Percentiles rank a stretch among this genome's conserved stretches.
These are phyloP conservation scores for Homalodisca vitripennis DNA, from an alignment of 1,140 invertebrate species.

Conservation along the genomic window DNA sequence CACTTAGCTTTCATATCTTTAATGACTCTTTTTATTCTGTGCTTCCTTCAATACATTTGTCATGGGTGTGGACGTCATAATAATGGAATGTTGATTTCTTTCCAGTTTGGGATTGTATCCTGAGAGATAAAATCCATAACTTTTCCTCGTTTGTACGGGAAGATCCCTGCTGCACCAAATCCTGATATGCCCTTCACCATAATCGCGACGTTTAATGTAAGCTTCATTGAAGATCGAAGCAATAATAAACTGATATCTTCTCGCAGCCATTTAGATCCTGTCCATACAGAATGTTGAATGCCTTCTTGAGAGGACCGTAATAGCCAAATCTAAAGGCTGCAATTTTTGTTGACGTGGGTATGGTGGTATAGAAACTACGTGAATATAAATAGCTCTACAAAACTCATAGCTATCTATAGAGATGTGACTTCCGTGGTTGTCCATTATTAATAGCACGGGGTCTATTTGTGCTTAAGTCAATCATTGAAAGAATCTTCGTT, in stretches of 20 bases:
- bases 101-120: neutral
- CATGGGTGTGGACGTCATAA: constrained; percentile 4
- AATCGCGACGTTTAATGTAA: neutral
- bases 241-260: neutral
- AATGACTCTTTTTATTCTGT: neutral
- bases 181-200: neutral
- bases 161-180: neutral
- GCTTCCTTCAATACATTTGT: neutral
- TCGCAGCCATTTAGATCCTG: neutral
- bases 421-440: neutral
- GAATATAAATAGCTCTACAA: neutral
- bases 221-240: neutral
- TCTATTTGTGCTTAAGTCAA: too few species aligned
- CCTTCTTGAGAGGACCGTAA: neutral
- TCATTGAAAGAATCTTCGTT: too few species aligned
- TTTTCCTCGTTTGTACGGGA: neutral
- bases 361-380: neutral
- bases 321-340: neutral
- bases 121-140: neutral
- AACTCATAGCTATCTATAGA: neutral
- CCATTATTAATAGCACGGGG: too few species aligned
- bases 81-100: constrained; percentile 10
- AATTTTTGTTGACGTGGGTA: neutral
- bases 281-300: neutral
- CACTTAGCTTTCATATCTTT: neutral